A percentile compares a stretch with the other conserved stretches of the same genome.
Conservation (phyloP, 2,888 invertebrate species). For the Tyria jacobaeae region DNA sequence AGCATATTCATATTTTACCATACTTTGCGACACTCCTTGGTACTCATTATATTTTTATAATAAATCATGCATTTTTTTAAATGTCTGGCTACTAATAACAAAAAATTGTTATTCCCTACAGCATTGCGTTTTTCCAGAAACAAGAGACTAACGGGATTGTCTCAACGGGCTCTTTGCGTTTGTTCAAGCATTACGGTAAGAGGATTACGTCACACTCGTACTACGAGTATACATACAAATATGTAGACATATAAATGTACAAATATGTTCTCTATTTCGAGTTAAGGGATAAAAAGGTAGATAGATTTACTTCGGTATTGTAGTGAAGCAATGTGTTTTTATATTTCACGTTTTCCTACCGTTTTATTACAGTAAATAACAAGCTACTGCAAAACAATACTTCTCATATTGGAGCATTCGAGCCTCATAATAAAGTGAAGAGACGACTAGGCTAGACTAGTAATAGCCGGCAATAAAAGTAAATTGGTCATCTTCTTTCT, state of each 20-base stretch:
- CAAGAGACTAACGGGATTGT: neutral
- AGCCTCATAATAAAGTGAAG: no score
- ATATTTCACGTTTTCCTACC: neutral
- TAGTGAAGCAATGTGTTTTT: neutral
- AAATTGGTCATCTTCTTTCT: no score
- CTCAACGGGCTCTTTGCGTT: neutral
- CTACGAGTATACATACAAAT: neutral
- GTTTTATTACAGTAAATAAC: neutral
- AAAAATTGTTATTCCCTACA: no score
- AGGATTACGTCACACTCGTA: slow-evolving; percentile 4
- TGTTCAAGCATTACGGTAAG: slow-evolving; percentile 6
- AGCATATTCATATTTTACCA: no score
- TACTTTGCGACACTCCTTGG: no score
- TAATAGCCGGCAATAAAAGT: no score
- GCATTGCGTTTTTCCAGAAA: slow-evolving; percentile 1
- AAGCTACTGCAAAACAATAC: no score
- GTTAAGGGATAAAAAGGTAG: neutral
- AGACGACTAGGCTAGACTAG: no score
- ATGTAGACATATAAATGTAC: neutral
- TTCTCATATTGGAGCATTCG: no score
- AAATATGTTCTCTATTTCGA: neutral
- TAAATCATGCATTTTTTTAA: no score
- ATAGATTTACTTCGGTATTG: neutral
- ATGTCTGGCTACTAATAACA: no score
- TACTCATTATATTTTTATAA: no score